phyloP scores from a whole-genome alignment of 1,140 invertebrate species.

The Drosophila sproati region DNA sequence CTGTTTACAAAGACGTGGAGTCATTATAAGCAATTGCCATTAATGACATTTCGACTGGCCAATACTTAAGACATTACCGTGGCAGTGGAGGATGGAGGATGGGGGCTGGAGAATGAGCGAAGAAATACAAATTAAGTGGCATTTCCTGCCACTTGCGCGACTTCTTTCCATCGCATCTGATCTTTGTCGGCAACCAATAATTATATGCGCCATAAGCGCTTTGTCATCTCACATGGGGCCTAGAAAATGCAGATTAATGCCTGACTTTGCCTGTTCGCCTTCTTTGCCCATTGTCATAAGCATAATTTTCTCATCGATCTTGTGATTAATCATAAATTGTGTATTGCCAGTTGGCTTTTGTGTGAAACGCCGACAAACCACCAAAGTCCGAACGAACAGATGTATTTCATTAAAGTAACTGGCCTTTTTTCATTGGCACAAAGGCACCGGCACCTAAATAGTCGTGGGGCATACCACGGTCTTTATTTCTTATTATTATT shows the following conservation, averaged over 20 bases:
- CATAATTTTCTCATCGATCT: slow-evolving; percentile 84
- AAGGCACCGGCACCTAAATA: slow-evolving; percentile 38
- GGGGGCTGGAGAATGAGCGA: background rate
- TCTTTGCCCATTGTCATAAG: slow-evolving; percentile 70
- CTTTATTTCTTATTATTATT: too few species aligned
- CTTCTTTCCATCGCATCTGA: slow-evolving; percentile 55
- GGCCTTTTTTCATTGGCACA: slow-evolving; percentile 28
- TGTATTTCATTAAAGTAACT: slow-evolving; percentile 78
- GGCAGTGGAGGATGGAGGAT: background rate
- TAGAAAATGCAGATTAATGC: slow-evolving; percentile 81
- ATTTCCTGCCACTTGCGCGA: slow-evolving; percentile 75
- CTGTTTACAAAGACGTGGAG: slow-evolving; percentile 57
- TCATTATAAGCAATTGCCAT: slow-evolving; percentile 80
- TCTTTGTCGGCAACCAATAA: slow-evolving; percentile 78
- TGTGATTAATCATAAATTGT: slow-evolving; percentile 83
- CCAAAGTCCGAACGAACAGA: slow-evolving; percentile 33
- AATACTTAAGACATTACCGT: slow-evolving; percentile 67
- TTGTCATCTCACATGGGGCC: slow-evolving; percentile 71
- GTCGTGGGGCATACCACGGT: background rate
- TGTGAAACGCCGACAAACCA: slow-evolving; percentile 47
- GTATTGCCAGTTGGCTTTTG: slow-evolving; percentile 50
- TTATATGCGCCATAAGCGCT: slow-evolving; percentile 80
- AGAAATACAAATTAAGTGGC: slow-evolving; percentile 78
- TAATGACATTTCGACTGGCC: slow-evolving; percentile 75
- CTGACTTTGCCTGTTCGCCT: slow-evolving; percentile 31